Base-by-base conservation (phyloP, 2,113 vertebrate species). In the Ptychochromis oligacanthus region DNA sequence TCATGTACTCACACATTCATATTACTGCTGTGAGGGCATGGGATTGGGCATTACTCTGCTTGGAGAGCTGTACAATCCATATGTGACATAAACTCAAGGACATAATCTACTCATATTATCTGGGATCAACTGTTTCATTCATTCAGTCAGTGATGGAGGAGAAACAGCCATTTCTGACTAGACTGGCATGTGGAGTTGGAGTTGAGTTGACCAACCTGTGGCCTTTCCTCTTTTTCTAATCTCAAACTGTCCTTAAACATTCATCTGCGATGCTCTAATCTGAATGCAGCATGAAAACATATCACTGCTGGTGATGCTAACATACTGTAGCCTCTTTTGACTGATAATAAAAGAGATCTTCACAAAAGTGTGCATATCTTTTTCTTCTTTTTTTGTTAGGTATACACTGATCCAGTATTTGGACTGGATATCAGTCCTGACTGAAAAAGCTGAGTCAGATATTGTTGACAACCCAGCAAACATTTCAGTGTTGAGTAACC, bases 191-290 rank as follows among this genome's bases (percentile, higher is more conserved):
- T 74, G 89, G 54, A 77, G 60, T 76, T 84, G 31, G 24, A 24
- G 26, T 26, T 52, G 26, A 72, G 43, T 72, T 26, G 38, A 91
- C 75, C 72, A 80, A 67, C 77, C n/a, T 84, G 91, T 92, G 93
- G 88, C 94, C 94, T 95, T 95, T 36, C 34, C 26, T 78, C 43
- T 15, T 80, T 89, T 91, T 92, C 61, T 75, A 77, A 88, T 79
- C 83, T 61, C 38, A 86, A 75, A 87, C 75, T 72, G 67, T 49
- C 62, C 46, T 87, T 75, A 62, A 80, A 80, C n/a, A 64, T 80
- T 58, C 18, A 79, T 56, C 61, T 65, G 80, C 85, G 83, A 81
- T 86, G 70, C 62, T 85, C 49, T 75, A 67, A 83, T 62, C 26
- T 83, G 77, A 88, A 81, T 46, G 40, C 24, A 85, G 85, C 86